Base-by-base conservation (phyloP, 2,888 invertebrate genomes). In the Lycaena phlaeas region DNA sequence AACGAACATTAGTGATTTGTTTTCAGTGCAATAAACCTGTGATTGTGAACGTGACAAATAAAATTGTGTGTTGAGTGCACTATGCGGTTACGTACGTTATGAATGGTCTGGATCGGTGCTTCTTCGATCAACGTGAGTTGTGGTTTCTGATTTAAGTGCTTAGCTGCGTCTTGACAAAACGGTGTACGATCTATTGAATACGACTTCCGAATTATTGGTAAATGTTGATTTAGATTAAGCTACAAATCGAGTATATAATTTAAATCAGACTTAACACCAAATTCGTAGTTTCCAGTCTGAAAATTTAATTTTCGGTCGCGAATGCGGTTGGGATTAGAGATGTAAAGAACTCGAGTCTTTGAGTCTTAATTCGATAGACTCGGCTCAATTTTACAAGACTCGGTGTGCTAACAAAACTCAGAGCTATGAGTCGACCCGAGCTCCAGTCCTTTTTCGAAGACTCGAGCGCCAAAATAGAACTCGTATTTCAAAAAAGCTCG, bases 81-180 rank as follows among this genome's bases (percentile, higher is more conserved):
- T 78, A 84, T 84, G 82, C 71, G 67, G 77, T 75, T 77, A 68
- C 74, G 65, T 66, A 68, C 73, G 84, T 82, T 74, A 84, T 84
- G 84, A 84, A 82, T 84, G 84, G 84, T 76, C 73, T 84, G 76
- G 84, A 84, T 75, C 79, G 82, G 70, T 82, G 84, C 70, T 84
- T 84, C 77, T 84, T 84, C 76, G 84, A 84, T 78, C 84, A 84
- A 81, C 84, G 84, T 84, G 75, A 84, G 84, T 68, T 61, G 62
- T 42, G 49, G 43, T 52, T 50, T 44, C 37, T 43, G 40, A 34
- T 27, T 9, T 34, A 5, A 9, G 18, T 7, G 11, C 18, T 34
- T 34, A 2, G 5, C 2, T 9, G 9, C 22, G 9, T 22, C 22
- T 22, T 22, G 22, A 22, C 22, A 5, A 2, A 9, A 22, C 7